Conservation (phyloP, 2,888 invertebrate species). For the Machimus atricapillus region DNA sequence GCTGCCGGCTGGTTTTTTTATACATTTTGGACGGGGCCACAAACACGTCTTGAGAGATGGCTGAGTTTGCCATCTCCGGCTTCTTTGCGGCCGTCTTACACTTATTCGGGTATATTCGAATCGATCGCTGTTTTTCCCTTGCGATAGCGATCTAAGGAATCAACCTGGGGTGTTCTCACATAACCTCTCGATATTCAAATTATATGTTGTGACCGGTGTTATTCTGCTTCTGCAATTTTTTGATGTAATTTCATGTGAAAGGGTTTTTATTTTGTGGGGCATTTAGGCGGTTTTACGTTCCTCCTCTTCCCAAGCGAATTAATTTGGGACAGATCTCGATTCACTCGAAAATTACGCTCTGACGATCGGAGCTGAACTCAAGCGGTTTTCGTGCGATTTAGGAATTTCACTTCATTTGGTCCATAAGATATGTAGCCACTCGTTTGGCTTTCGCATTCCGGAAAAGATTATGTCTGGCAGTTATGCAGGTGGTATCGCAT, state of each 20-base stretch:
- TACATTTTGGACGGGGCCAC: neutral
- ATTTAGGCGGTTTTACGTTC: conserved; percentile 6
- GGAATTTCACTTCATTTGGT: neutral
- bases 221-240: conserved; percentile 36
- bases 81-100: neutral
- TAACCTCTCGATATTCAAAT: conserved; percentile 33
- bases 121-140: neutral
- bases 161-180: conserved; percentile 37
- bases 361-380: neutral
- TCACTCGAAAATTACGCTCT: neutral
- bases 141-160: conserved; percentile 20
- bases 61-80: neutral
- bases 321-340: conserved; percentile 18
- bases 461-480: neutral
- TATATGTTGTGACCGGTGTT: conserved; percentile 32
- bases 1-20: neutral
- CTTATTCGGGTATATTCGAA: neutral
- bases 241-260: conserved; percentile 1
- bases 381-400: neutral
- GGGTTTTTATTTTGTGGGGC: neutral
- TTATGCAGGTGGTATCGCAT: neutral
- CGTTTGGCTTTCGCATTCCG: neutral
- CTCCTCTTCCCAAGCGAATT: neutral
- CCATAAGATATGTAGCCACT: neutral
- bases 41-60: neutral